Evolutionary conservation across 2,888 invertebrate genomes (phyloP).

Genomic region (Pachliopta kotzebuea): DNA sequence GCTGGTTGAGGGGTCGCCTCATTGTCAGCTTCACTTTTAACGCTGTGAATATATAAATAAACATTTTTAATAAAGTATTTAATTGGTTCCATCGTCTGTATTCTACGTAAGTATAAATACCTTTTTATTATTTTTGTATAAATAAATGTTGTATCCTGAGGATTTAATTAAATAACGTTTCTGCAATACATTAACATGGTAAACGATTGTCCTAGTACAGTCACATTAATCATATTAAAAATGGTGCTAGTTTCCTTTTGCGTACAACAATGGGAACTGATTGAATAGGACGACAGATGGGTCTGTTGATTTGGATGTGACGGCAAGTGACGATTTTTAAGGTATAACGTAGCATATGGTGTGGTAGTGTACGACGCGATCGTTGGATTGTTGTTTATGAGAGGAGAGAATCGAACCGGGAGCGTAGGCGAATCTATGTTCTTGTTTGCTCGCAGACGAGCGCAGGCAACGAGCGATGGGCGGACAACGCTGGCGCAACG

Average conservation of each 20-base stretch:
- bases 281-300: conserved; percentile 50
- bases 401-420: conserved; percentile 52
- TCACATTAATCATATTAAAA: conserved; percentile 12
- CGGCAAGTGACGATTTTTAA: conserved; percentile 65
- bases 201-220: background rate
- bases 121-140: too few species aligned
- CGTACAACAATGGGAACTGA: conserved; percentile 58
- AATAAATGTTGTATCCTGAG: too few species aligned
- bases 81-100: too few species aligned
- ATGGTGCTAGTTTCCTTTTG: conserved; percentile 48
- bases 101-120: too few species aligned
- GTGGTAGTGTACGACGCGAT: conserved; percentile 4
- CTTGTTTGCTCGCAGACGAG: conserved; percentile 65
- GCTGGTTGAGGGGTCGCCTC: conserved; percentile 95
- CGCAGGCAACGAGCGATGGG: conserved; percentile 58
- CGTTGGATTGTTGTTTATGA: conserved; percentile 46
- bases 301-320: conserved; percentile 55
- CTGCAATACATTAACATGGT: background rate
- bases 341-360: conserved; percentile 49
- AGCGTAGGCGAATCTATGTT: conserved; percentile 66
- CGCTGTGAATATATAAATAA: conserved; percentile 84
- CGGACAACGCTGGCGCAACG: conserved; percentile 71
- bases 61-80: conserved; percentile 19
- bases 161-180: background rate
- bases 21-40: conserved; percentile 98